Base-by-base conservation (phyloP, 1,140 invertebrate species). In the Chironomus tepperi region DNA sequence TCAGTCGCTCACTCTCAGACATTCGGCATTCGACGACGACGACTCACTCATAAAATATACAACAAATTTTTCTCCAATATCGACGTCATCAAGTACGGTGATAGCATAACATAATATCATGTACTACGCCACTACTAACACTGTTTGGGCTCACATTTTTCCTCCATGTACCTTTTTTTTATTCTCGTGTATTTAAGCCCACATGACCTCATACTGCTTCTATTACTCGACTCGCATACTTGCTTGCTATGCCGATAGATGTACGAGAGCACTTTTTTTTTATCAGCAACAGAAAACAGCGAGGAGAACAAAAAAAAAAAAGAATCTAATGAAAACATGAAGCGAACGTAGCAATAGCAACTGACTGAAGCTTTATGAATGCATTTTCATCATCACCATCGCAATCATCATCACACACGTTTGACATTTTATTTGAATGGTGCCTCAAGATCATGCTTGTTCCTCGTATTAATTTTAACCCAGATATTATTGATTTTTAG, bases 401-500 rank as follows among this genome's bases (percentile, higher is more conserved):
- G 47, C 47, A 57, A 9, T n/a, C 12, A 57, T n/a, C 47, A 57
- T n/a, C 12, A 12, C 47, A 7, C 6, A 47, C 3, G n/a, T n/a
- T 57, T 57, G 47, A 57, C 47, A 57, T 57, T 57, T n/a, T 57
- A 15, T 57, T 57, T 57, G n/a, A n/a, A 15, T 57, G 3, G 47
- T 12, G 65, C 65, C 65, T 70, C 65, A 70, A 70, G 65, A 18
- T 70, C 65, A 70, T 9, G 18, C n/a, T 57, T 12, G 47, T 57
- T 57, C 15, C 9, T 16, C 6, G 19, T 70, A 70, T 70, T 70
- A 70, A 19, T 70, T 21, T 70, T 70, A 16, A 16, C 65, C 65
- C 65, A 70, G 65, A 70, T 70, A 70, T 70, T 70, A 70, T 70
- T 19, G 65, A 70, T 70, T 70, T 70, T 70, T 70, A 34, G 24